phyloP scores from a whole-genome alignment of 2,797 vertebrate species.

The Chelmon rostratus region DNA sequence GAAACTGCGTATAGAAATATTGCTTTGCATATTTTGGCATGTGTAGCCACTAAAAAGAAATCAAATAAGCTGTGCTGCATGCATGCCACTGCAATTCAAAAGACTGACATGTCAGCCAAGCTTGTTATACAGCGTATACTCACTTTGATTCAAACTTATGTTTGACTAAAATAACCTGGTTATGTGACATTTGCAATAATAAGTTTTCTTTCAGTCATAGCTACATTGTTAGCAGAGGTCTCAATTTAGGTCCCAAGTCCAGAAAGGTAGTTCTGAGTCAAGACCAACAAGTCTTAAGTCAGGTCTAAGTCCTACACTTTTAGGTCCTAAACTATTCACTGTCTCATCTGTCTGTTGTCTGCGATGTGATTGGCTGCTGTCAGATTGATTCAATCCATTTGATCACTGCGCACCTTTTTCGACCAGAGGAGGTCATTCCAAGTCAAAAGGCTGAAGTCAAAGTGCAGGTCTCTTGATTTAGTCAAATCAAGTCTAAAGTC shows the following conservation, averaged over 20 bases:
- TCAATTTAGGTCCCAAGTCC: not conserved
- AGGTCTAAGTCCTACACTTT: not conserved
- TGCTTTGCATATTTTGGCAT: not conserved
- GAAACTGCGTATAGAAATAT: not conserved
- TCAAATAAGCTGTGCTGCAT: not conserved
- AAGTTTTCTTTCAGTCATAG: not conserved
- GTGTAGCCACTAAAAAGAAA: not conserved
- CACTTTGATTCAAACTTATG: not conserved
- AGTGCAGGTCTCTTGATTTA: not conserved
- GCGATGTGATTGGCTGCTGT: not conserved
- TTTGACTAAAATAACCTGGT: not conserved
- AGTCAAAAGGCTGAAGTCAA: not conserved
- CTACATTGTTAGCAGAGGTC: not conserved
- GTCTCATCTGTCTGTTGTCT: not conserved
- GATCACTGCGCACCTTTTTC: not conserved
- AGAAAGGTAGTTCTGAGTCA: too few relatives aligned
- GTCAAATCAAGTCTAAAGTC: not conserved
- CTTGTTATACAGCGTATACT: not conserved
- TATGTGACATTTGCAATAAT: not conserved
- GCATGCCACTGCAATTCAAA: not conserved
- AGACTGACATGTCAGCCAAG: not conserved
- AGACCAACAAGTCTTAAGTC: too few relatives aligned
- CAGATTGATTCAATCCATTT: not conserved
- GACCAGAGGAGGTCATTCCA: not conserved
- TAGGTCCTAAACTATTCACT: not conserved